phyloP scores from a whole-genome alignment of 2,113 vertebrate genomes.

The Ascaphus truei region DNA sequence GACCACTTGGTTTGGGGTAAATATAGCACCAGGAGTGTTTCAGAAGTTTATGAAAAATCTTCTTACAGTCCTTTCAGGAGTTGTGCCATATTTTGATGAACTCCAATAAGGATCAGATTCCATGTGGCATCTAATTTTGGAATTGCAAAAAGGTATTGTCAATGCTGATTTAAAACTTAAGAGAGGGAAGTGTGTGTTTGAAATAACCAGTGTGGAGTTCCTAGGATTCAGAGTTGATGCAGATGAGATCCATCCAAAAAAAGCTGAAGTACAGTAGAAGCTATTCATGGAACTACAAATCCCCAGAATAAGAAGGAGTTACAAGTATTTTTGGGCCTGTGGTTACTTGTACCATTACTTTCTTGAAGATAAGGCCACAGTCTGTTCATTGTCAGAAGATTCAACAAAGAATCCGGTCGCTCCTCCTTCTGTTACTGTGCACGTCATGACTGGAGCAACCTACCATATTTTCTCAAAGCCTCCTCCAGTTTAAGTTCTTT shows the following conservation, averaged over 20 bases:
- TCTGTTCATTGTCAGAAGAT: too few species aligned
- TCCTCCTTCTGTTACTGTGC: too few species aligned
- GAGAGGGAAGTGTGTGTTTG: not conserved
- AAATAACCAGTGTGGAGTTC: not conserved
- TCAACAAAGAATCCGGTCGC: too few species aligned
- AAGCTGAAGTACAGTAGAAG: not conserved
- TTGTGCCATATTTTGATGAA: not conserved
- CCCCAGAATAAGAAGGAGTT: slow-evolving; percentile 1
- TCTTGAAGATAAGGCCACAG: too few species aligned
- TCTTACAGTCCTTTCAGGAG: not conserved
- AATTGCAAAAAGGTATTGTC: not conserved
- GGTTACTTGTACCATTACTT: too few species aligned
- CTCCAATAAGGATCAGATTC: not conserved
- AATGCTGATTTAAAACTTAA: not conserved
- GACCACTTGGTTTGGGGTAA: slow-evolving; percentile 5
- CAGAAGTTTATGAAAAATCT: not conserved
- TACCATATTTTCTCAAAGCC: too few species aligned
- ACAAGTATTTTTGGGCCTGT: not conserved
- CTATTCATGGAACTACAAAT: not conserved
- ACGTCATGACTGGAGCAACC: too few species aligned
- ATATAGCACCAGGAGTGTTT: not conserved
- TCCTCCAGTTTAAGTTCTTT: too few species aligned
- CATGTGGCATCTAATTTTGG: not conserved
- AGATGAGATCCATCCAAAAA: too few species aligned
- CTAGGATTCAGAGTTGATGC: not conserved